Base-by-base conservation (phyloP, 2,113 vertebrate species). In the Aegotheles bennettii region DNA sequence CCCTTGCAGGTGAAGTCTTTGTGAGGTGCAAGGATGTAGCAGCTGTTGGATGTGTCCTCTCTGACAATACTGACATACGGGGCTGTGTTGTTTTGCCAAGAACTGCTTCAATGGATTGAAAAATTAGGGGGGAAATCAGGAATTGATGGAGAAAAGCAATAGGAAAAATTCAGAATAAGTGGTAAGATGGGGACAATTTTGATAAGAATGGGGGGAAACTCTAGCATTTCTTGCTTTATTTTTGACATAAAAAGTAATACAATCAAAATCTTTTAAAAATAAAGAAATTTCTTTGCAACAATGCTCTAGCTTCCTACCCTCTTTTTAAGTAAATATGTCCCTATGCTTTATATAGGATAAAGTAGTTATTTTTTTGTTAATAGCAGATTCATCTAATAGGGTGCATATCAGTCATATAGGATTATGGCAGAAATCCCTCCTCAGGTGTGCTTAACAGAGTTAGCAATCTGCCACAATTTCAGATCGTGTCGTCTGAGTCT, bases 1-100 rank as follows among this genome's bases (percentile, higher is more conserved):
- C 90, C 94, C 75, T 82, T 97, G 93, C 98, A 98, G 98, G 98
- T 98, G 98, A 98, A 94, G 47, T 54, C 63, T 81, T 84, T 90
- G 90, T 43, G 80, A 73, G 64, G 73, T 60, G 47, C 12, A 53
- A 63, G 87, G 40, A 26, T 36, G 45, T 63, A 59, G 86, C 51
- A 54, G 81, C 25, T 48, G n/a, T 89, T 67, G 80, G 85, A 59
- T 40, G 2, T n/a, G 2, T 67, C 25, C 31, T 78, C 74, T 90
- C 94, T 75, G 80, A 87, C 61, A 57, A 0, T 57, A 36, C 28
- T 84, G 82, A 71, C 59, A 10, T 21, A 68, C 14, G 60, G 70
- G 83, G 70, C 56, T 90, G 40, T 79, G 87, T 35, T 74, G 16
- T 36, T 21, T 67, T 93, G 89, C 85, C 87, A 85, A 75, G 84